Evolutionary conservation across 2,113 vertebrate species (phyloP).

Genomic region (Tricholaema leucomelas): DNA sequence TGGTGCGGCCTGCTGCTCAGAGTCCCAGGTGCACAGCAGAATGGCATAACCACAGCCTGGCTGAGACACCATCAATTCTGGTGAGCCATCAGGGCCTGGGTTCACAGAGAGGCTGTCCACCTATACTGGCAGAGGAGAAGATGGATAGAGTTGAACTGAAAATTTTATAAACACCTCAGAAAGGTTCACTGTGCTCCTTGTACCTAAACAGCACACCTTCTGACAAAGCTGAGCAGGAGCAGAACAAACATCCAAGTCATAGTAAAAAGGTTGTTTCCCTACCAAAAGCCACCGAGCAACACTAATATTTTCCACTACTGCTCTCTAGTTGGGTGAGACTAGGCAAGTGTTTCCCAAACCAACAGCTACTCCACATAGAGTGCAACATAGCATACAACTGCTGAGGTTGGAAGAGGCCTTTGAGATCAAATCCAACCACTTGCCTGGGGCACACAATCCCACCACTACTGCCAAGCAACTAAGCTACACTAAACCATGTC

Average conservation of each 20-base stretch:
- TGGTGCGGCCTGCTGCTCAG: slow-evolving; percentile 53
- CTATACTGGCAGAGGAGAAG: slow-evolving; percentile 63
- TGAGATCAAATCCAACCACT: no score
- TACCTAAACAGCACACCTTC: not conserved
- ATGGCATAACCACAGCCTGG: slow-evolving; percentile 94
- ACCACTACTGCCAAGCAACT: no score
- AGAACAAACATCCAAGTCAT: not conserved
- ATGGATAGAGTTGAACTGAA: fast-evolving
- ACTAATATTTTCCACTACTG: not conserved
- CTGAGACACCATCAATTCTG: slow-evolving; percentile 96
- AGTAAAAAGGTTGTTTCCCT: not conserved
- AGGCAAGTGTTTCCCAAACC: not conserved
- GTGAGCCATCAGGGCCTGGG: slow-evolving; percentile 84
- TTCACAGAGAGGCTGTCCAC: slow-evolving; percentile 96
- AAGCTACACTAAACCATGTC: no score
- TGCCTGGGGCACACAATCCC: no score
- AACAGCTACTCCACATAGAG: not conserved
- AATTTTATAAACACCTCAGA: not conserved
- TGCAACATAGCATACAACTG: no score
- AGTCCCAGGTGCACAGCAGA: slow-evolving; percentile 90
- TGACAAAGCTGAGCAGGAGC: not conserved
- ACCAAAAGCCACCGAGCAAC: not conserved
- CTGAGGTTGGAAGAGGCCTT: no score
- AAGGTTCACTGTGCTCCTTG: not conserved
- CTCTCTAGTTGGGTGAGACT: not conserved